Evolutionary conservation across 2,113 vertebrate species (phyloP), one percentile per base, ranked within the genome.

Genomic region (Aspidoscelis tigris): DNA sequence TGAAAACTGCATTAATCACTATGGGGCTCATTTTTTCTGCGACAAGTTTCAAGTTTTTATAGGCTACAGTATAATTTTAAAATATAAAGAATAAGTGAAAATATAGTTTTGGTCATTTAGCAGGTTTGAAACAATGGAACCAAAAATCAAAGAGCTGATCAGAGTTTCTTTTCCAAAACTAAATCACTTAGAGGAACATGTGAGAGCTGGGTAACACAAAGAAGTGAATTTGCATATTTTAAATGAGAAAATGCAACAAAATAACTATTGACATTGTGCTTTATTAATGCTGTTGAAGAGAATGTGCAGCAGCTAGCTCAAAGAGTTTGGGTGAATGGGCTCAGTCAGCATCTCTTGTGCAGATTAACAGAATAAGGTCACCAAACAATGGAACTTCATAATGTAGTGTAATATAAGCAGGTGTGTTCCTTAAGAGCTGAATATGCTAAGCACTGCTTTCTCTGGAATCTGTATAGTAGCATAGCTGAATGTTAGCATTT

Each of bases 311-410:
- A 88, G 92, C 91, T 94, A 88, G 88, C 90, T 90, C 89, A 90
- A 89, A 85, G 89, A 93, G 91, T 93, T 91, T 94, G 91, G 86
- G 88, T 91, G 86, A 93, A 92, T 94, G 91, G 93, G 93, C 89
- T 91, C 91, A 89, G 89, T 90, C 90, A 92, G 84, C 90, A 91
- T 94, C 88, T 89, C 89, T 86, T 90, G 92, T 93, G 89, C 91
- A 93, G 90, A 93, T 93, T 91, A 94, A 93, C 91, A 88, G 88
- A 94, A 93, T 91, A 92, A 90, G 89, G 93, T 93, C 93, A 94
- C 84, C 80, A 89, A 92, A 91, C 78, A 93, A 93, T 89, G 86
- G 91, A 93, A 93, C 90, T 88, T 84, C 84, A 90, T 94, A 91
- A 91, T 82, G 66, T 91, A 93, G 90, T 89, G 68, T 89, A 82